A percentile compares a stretch with the other conserved stretches of the same genome.
Conservation (phyloP, 2,888 invertebrate species). For the Zaprionus lineosus region DNA sequence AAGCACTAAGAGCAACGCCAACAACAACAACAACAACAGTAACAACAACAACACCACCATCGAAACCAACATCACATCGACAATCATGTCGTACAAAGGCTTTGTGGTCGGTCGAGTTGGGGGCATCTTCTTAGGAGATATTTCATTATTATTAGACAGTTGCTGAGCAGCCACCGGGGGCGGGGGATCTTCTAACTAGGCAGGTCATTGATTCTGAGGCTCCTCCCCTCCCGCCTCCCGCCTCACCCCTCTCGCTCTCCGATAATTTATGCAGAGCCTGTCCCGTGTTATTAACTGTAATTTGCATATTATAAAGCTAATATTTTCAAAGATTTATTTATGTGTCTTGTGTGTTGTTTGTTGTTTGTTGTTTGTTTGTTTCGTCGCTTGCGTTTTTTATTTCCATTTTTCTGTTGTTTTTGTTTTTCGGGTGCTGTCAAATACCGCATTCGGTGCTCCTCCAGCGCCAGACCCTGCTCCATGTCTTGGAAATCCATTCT, state of each 20-base stretch:
- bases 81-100: constrained; percentile 36
- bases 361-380: constrained; percentile 2
- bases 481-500: too few relatives aligned
- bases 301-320: constrained; percentile 65
- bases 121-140: constrained; percentile 54
- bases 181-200: constrained; percentile 23
- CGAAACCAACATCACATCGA: constrained; percentile 24
- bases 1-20: constrained; percentile 44
- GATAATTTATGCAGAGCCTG: constrained; percentile 64
- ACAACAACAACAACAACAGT: constrained; percentile 21
- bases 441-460: constrained; percentile 45
- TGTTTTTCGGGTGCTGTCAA: constrained; percentile 8
- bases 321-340: constrained; percentile 31
- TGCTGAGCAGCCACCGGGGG: constrained; percentile 50
- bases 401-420: background rate
- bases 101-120: constrained; percentile 27
- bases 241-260: too few relatives aligned
- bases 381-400: constrained; percentile 3
- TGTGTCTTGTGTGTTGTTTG: constrained; percentile 1
- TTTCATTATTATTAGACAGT: constrained; percentile 80
- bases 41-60: constrained; percentile 6
- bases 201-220: constrained; percentile 62
- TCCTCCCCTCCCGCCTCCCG: constrained; percentile 19
- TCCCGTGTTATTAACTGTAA: constrained; percentile 55
- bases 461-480: too few relatives aligned